Percentiles rank a stretch among this genome's conserved stretches.
Conservation (phyloP, 2,797 vertebrate species). For the Phoxinus dragarum region DNA sequence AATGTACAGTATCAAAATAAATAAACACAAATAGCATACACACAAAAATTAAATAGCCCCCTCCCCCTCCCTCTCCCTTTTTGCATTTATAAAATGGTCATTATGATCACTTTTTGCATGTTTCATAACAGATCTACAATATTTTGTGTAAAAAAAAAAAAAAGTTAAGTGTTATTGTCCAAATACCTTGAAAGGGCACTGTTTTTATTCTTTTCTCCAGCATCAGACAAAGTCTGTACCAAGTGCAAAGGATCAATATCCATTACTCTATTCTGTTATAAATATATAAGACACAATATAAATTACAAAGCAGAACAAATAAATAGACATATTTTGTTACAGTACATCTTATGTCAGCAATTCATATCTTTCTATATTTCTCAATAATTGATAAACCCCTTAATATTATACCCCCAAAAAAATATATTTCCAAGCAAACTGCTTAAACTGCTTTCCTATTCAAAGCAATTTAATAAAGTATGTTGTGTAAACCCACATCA, state of each 20-base stretch:
- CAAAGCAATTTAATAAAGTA: not conserved
- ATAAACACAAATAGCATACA: too few relatives aligned
- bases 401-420: not conserved
- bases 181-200: conserved; percentile 36
- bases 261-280: not conserved
- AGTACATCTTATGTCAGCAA: not conserved
- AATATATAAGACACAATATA: not conserved
- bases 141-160: not conserved
- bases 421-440: not conserved
- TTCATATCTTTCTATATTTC: not conserved
- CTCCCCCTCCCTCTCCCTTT: too few relatives aligned
- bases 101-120: not conserved
- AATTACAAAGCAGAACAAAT: not conserved
- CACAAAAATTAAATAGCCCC: not conserved
- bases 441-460: not conserved
- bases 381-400: not conserved
- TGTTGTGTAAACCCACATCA: not conserved
- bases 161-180: not conserved
- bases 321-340: not conserved
- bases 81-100: not conserved
- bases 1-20: not conserved
- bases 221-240: conserved; percentile 59
- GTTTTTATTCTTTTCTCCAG: conserved; percentile 18
- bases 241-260: conserved; percentile 57
- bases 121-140: not conserved